These are phyloP conservation scores for Narcine bancroftii DNA, from an alignment of 2,113 vertebrate species.

Conservation along the genomic window DNA sequence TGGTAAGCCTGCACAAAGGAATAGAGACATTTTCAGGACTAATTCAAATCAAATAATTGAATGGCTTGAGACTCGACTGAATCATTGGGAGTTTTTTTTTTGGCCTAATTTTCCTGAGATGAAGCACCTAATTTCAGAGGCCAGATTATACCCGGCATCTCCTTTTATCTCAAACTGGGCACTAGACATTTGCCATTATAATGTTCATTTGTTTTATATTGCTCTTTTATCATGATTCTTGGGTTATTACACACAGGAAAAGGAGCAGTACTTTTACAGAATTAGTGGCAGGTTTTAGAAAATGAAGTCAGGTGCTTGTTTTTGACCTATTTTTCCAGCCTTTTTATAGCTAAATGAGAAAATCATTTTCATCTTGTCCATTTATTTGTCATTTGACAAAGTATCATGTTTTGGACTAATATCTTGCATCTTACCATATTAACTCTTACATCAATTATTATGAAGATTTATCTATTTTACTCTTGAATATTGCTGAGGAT, in stretches of 20 bases:
- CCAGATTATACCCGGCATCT: constrained; percentile 6
- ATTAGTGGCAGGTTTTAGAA: neutral
- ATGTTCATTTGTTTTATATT: constrained; percentile 18
- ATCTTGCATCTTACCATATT: neutral
- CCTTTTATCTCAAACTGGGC: neutral
- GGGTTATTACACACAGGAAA: neutral
- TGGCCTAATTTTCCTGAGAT: constrained; percentile 24
- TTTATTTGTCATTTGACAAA: neutral
- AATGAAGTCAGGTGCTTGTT: neutral
- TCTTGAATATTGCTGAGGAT: neutral
- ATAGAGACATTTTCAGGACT: neutral
- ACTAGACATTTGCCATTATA: constrained; percentile 6
- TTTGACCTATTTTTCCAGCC: neutral
- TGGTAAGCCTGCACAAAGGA: neutral
- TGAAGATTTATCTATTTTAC: neutral
- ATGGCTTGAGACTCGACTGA: neutral
- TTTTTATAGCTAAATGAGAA: neutral
- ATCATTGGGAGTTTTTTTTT: neutral
- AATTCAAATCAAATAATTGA: constrained; percentile 16
- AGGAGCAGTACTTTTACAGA: neutral
- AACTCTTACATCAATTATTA: neutral
- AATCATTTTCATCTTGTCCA: neutral
- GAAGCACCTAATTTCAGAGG: constrained; percentile 7
- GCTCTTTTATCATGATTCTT: neutral
- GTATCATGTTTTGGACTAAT: neutral